These are phyloP conservation scores for Melitaea cinxia DNA, from an alignment of 1,140 invertebrate species.

Conservation along the genomic window DNA sequence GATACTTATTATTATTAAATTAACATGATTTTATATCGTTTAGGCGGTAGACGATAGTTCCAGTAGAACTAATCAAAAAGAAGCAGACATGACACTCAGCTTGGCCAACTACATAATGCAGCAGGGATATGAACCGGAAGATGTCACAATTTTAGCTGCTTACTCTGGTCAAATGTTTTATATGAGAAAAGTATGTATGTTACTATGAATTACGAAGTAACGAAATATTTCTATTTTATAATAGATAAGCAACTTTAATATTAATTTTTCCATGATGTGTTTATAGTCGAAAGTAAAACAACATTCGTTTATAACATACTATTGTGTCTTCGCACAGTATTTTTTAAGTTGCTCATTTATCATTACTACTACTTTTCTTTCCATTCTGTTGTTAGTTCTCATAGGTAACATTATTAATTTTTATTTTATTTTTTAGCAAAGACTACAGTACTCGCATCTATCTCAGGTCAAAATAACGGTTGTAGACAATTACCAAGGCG, in stretches of 20 bases:
- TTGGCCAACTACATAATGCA: conserved; percentile 84
- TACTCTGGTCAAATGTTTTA: conserved; percentile 86
- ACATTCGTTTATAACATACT: no score
- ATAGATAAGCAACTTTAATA: no score
- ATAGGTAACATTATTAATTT: no score
- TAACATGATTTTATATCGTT: conserved; percentile 32
- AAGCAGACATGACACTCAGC: conserved; percentile 82
- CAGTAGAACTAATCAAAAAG: conserved; percentile 83
- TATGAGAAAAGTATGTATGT: conserved; percentile 64
- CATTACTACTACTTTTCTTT: no score
- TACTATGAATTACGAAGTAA: no score
- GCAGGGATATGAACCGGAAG: conserved; percentile 82
- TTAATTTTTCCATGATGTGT: no score
- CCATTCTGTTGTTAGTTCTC: no score
- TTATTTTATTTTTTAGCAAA: conserved; percentile 74
- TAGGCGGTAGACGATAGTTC: conserved; percentile 75
- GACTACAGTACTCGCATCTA: conserved; percentile 53
- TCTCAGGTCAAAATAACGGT: conserved; percentile 83
- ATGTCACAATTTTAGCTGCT: conserved; percentile 86
- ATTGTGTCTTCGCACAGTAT: no score
- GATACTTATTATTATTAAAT: no score
- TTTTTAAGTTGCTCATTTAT: no score
- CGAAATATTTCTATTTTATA: no score
- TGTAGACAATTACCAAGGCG: conserved; percentile 93
- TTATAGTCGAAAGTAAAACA: no score